Percentiles rank a stretch among this genome's conserved stretches.
These are phyloP conservation scores for Gnathonemus echidnorhynchus DNA, from an alignment of 2,113 vertebrate genomes.

Conservation along the genomic window DNA sequence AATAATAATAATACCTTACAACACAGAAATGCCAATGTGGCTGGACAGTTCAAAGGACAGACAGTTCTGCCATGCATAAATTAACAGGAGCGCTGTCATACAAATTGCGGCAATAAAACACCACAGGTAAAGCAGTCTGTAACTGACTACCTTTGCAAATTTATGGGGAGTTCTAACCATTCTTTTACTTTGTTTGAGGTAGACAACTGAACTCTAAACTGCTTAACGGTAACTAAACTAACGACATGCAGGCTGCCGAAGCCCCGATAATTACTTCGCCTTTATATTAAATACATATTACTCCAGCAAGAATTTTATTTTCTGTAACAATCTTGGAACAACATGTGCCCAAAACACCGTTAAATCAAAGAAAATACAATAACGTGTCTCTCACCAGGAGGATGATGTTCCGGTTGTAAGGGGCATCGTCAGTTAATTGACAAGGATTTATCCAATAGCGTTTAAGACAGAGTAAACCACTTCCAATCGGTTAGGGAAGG, in stretches of 20 bases:
- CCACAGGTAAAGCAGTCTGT: neutral
- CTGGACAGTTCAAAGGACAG: neutral
- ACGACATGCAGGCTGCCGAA: neutral
- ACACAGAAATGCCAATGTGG: neutral
- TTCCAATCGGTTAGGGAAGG: constrained; percentile 41
- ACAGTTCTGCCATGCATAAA: neutral
- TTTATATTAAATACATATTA: neutral
- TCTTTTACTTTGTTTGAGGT: neutral
- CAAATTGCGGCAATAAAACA: neutral
- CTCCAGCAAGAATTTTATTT: neutral
- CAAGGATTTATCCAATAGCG: constrained; percentile 38
- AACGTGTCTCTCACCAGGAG: constrained; percentile 49
- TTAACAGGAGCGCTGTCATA: neutral
- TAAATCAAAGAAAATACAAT: neutral
- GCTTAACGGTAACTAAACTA: neutral
- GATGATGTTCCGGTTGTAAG: constrained; percentile 20
- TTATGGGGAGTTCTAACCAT: neutral
- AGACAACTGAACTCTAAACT: neutral
- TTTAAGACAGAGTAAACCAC: neutral
- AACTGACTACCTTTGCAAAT: neutral
- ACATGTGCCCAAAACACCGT: neutral
- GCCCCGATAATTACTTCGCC: neutral
- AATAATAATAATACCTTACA: neutral
- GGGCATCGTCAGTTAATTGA: constrained; percentile 25
- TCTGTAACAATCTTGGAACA: neutral